These are phyloP conservation scores for Apteryx mantelli DNA, from an alignment of 2,113 vertebrate genomes.

Conservation along the genomic window DNA sequence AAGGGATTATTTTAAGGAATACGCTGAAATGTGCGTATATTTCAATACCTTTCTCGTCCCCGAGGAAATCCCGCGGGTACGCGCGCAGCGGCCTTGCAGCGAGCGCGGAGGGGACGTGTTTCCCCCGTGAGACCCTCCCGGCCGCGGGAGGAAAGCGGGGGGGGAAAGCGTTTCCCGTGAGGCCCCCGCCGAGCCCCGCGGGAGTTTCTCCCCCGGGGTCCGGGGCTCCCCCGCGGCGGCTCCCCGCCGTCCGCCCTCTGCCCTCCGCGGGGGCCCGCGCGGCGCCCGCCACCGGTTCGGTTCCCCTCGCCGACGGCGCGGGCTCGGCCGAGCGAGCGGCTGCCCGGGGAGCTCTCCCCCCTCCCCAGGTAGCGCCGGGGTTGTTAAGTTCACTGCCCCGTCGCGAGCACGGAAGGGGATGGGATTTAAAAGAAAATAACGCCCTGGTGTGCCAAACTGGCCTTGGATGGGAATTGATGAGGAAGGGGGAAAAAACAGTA, in stretches of 20 bases:
- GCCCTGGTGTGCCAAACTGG: fast-evolving
- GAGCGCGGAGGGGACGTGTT: background rate
- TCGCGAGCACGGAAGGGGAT: background rate
- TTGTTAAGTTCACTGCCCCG: background rate
- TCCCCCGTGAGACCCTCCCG: background rate
- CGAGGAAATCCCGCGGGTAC: background rate
- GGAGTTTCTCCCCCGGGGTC: background rate
- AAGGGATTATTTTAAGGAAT: background rate
- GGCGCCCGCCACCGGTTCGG: background rate
- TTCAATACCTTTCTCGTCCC: background rate
- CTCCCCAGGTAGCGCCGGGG: background rate
- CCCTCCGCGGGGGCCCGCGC: background rate
- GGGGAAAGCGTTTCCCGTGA: background rate
- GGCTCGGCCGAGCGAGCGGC: background rate
- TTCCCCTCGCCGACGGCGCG: background rate
- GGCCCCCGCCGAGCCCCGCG: background rate
- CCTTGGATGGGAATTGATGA: background rate
- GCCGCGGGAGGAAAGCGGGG: background rate
- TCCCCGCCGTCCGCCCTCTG: background rate
- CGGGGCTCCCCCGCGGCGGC: background rate
- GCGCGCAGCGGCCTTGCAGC: background rate
- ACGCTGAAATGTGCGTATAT: background rate
- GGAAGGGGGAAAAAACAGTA: background rate
- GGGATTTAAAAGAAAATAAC: background rate
- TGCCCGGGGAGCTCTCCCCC: background rate